These are phyloP conservation scores for Tinamus major DNA, from an alignment of 2,797 vertebrate species.

Conservation along the genomic window DNA sequence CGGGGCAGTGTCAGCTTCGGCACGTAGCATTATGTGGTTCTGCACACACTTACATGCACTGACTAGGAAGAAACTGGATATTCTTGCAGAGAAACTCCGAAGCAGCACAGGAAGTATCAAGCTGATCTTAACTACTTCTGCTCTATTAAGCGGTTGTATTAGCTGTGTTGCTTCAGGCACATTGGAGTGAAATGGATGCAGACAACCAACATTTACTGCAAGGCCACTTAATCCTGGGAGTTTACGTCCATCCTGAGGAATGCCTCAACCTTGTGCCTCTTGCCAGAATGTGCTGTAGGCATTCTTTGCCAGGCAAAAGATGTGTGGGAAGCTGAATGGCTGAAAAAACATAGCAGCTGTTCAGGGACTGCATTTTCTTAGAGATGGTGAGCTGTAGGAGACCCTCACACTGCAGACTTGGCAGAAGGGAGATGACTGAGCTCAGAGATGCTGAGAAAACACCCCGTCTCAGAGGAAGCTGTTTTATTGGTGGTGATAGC, in stretches of 20 bases:
- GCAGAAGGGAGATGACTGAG: not conserved
- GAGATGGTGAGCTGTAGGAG: not conserved
- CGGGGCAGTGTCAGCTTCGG: not conserved
- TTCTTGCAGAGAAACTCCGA: not conserved
- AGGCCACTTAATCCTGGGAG: not conserved
- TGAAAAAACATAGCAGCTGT: not conserved
- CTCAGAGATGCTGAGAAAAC: not conserved
- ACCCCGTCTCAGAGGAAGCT: not conserved
- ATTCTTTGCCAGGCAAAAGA: not conserved
- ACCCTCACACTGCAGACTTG: not conserved
- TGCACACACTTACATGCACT: not conserved
- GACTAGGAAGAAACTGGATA: not conserved
- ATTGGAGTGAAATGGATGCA: not conserved
- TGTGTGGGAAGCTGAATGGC: not conserved
- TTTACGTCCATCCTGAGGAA: not conserved
- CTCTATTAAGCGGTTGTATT: not conserved
- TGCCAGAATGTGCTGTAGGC: not conserved
- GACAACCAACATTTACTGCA: not conserved
- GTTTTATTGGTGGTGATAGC: not conserved
- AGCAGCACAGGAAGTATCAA: not conserved
- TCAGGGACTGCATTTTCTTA: not conserved
- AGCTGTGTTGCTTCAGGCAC: not conserved
- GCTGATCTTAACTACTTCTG: not conserved
- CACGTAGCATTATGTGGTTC: not conserved
- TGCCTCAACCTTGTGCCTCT: not conserved